Evolutionary conservation across 1,140 invertebrate species (phyloP), one percentile per base, ranked within the genome.

Genomic region (Magallana gigas): DNA sequence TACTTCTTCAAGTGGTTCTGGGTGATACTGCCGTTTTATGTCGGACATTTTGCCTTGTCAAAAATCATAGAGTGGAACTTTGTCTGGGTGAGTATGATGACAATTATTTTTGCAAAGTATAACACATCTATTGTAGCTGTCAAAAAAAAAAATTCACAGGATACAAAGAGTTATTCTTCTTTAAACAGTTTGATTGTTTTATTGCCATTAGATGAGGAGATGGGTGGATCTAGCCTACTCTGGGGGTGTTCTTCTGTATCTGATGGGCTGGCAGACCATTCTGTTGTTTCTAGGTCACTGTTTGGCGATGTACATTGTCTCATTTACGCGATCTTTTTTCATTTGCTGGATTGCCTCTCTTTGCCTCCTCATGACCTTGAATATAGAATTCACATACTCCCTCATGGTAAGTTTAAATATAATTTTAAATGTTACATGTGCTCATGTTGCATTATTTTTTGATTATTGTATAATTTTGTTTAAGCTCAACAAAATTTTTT

Each of bases 1-100:
- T 91, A 91, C 88, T 92, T 91, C 88, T 91, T 88, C 56, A n/a
- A 56, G 1, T 92, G 86, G 81, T 91, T 92, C 36, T 90, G 86
- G 88, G 86, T 58, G 11, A 48, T 91, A 14, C 84, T 84, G 11
- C 92, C 92, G 11, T 92, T 90, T 90, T 89, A 91, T 85, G 48
- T 89, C 18, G 91, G 90, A 16, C 91, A 92, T 62, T 57, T 91
- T n/a, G 29, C 89, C 3, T n/a, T 93, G n/a, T 88, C 91, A 23
- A 90, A 85, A 76, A 84, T 90, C 12, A 58, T 89, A 11, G 87
- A 90, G 18, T 87, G 36, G 58, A 89, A 88, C 36, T 87, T 84
- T 23, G 9, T 56, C 2, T 16, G 76, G 48, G 89, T 90, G 87
- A 62, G 85, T 85, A 7, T 81, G 36, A 48, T 4, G 36, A 48